Percentiles rank a stretch among this genome's conserved stretches.
These are phyloP conservation scores for Petrocephalus schoutedeni DNA, from an alignment of 2,797 vertebrate species.

Conservation along the genomic window DNA sequence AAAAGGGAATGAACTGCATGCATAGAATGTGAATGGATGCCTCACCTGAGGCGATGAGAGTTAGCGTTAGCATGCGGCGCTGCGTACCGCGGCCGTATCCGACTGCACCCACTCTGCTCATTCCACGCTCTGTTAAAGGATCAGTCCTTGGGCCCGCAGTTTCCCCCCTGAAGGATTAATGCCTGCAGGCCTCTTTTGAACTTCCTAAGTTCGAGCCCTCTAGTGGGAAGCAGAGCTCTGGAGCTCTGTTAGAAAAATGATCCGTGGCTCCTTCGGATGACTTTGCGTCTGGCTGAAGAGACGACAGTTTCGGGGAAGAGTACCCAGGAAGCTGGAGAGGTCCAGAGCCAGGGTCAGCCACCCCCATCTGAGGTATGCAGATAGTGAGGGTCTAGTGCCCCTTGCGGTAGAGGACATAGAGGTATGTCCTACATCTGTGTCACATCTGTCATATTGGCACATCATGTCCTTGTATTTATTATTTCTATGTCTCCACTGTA, in stretches of 20 bases:
- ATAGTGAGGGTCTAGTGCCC: not conserved
- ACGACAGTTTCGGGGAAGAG: not conserved
- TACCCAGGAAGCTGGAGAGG: conserved; percentile 4
- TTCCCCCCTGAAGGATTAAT: conserved; percentile 51
- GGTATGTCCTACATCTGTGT: not conserved
- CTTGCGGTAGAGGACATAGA: not conserved
- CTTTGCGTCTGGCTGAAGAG: conserved; percentile 28
- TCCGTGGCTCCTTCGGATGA: conserved; percentile 38
- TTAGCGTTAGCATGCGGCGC: not conserved
- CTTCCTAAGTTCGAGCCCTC: conserved; percentile 38
- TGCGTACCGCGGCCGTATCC: not conserved
- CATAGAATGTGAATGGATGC: not conserved
- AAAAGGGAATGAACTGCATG: not conserved
- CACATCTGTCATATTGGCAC: not conserved
- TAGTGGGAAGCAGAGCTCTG: conserved; percentile 43
- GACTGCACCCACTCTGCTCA: conserved; percentile 38
- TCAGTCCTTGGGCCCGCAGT: conserved; percentile 48
- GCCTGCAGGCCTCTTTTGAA: conserved; percentile 50
- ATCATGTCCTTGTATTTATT: not conserved
- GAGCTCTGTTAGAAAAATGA: conserved; percentile 46
- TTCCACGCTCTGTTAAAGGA: conserved; percentile 45
- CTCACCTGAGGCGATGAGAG: not conserved
- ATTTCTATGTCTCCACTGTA: not conserved
- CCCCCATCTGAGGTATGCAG: not conserved
- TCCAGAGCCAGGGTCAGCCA: not conserved